Evolutionary conservation across 2,888 invertebrate species (phyloP).

Genomic region (Apamea crenata): DNA sequence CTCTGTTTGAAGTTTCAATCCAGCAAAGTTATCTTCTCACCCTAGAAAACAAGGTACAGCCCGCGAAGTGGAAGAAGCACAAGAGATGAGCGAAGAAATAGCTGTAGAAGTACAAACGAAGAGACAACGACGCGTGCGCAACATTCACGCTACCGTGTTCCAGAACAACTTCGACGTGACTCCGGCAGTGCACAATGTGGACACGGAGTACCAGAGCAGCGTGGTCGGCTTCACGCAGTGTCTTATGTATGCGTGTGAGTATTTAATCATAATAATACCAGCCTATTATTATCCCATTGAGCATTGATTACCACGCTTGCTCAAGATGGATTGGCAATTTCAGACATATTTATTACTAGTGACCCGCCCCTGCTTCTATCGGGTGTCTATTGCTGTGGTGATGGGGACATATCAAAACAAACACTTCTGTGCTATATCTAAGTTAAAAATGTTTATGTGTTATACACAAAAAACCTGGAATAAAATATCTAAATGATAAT

Average conservation of each 20-base stretch:
- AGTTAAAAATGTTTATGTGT: too few relatives aligned
- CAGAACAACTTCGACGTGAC: conserved; percentile 82
- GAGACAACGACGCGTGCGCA: conserved; percentile 67
- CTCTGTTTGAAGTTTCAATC: not conserved
- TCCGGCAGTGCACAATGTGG: conserved; percentile 52
- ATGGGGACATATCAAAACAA: too few relatives aligned
- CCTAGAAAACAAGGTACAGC: conserved; percentile 82
- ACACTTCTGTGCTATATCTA: too few relatives aligned
- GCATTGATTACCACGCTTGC: not conserved
- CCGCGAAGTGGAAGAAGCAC: conserved; percentile 83
- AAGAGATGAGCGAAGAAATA: conserved; percentile 82
- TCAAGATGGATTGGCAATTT: not conserved
- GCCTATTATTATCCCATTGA: too few relatives aligned
- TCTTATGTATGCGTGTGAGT: conserved; percentile 87
- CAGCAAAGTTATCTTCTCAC: not conserved
- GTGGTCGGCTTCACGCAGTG: conserved; percentile 85
- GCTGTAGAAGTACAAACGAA: conserved; percentile 59
- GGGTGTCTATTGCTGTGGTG: too few relatives aligned
- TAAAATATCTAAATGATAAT: too few relatives aligned
- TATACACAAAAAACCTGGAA: too few relatives aligned
- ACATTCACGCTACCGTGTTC: conserved; percentile 78
- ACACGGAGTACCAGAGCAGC: conserved; percentile 67
- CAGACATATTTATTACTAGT: too few relatives aligned
- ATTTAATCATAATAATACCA: not conserved
- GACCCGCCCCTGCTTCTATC: too few relatives aligned